Evolutionary conservation across 2,113 vertebrate species (phyloP).

Genomic region (Phylloscopus trochiloides): DNA sequence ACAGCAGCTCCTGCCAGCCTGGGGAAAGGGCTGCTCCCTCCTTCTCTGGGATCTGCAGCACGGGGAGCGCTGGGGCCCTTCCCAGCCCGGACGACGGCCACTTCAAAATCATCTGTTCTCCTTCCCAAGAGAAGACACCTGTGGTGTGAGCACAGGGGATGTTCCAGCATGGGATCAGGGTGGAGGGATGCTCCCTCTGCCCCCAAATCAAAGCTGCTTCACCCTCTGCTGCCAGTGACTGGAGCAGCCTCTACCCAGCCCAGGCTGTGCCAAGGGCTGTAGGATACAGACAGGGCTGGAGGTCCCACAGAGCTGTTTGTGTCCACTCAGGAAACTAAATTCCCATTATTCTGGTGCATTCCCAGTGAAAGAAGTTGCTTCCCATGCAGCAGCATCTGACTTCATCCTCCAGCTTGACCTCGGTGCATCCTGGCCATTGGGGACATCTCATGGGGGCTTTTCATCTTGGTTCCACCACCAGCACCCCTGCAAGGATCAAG

Average conservation of each 20-base stretch:
- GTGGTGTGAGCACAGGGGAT: not conserved
- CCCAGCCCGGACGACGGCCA: not conserved
- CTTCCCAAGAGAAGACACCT: slow-evolving; percentile 63
- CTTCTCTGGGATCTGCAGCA: not conserved
- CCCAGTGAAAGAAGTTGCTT: not conserved
- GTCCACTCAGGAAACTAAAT: not conserved
- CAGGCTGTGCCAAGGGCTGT: not conserved
- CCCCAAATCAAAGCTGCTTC: not conserved
- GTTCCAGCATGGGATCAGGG: not conserved
- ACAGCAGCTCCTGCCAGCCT: rapidly evolving
- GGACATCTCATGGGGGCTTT: not conserved
- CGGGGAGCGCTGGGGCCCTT: not conserved
- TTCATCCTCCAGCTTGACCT: not conserved
- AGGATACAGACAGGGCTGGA: not conserved
- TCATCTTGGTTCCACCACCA: not conserved
- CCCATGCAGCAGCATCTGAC: not conserved
- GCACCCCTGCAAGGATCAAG: not conserved
- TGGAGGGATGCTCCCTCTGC: not conserved
- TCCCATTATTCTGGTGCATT: not conserved
- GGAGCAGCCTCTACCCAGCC: not conserved
- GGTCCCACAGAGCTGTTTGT: not conserved
- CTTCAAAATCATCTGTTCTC: slow-evolving; percentile 71
- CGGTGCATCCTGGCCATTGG: rapidly evolving
- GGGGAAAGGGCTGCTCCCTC: not conserved
- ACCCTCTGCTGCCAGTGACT: not conserved